Percentiles rank a stretch among this genome's conserved stretches.
These are phyloP conservation scores for Vidua macroura DNA, from an alignment of 2,113 vertebrate genomes.

Conservation along the genomic window DNA sequence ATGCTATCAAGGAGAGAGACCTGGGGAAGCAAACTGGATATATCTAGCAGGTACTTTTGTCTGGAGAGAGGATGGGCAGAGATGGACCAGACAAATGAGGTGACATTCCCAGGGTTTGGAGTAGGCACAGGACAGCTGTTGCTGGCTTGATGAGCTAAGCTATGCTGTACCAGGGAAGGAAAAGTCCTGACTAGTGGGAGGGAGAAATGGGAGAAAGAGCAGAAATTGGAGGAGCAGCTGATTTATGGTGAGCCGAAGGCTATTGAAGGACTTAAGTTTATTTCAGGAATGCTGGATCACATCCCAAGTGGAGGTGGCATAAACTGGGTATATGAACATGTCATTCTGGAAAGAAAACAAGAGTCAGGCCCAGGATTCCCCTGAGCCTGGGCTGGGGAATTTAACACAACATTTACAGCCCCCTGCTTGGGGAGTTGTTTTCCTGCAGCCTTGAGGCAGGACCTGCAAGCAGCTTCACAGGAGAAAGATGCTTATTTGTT, in stretches of 20 bases:
- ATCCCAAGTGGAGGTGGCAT: background rate
- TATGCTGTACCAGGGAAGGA: background rate
- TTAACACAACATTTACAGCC: background rate
- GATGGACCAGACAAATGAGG: background rate
- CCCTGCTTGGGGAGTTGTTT: background rate
- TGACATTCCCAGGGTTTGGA: background rate
- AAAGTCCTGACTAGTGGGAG: background rate
- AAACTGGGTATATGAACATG: background rate
- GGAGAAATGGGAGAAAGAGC: background rate
- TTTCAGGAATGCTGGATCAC: background rate
- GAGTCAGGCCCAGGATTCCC: background rate
- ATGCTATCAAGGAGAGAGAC: background rate
- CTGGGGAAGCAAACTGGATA: background rate
- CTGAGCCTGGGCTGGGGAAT: background rate
- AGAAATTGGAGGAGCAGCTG: background rate
- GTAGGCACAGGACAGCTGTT: background rate
- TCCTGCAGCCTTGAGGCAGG: background rate
- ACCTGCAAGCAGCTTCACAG: background rate
- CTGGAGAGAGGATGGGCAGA: background rate
- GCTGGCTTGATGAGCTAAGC: background rate
- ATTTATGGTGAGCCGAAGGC: background rate
- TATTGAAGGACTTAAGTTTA: background rate
- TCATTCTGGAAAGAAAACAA: background rate
- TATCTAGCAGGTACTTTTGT: background rate
- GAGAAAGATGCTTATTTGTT: slow-evolving; percentile 12